phyloP scores from a whole-genome alignment of 2,797 vertebrate species.

The Gadopsis marmoratus region DNA sequence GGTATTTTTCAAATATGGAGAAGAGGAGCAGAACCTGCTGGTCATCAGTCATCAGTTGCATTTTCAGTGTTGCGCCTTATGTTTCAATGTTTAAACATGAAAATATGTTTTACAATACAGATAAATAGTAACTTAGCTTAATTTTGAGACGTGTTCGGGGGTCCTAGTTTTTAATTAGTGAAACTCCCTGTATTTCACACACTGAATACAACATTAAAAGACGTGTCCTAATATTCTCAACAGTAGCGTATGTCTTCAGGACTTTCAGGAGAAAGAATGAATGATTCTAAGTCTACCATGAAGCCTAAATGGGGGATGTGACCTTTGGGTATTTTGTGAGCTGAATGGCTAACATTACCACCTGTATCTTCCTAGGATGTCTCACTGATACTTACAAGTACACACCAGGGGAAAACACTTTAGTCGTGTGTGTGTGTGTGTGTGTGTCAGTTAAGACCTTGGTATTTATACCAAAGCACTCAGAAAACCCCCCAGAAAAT shows the following conservation, averaged over 20 bases:
- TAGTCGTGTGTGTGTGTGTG: neutral
- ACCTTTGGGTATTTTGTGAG: neutral
- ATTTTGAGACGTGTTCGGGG: too few relatives aligned
- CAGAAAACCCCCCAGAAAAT: slow-evolving; percentile 15
- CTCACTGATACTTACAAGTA: slow-evolving; percentile 15
- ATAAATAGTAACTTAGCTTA: too few relatives aligned
- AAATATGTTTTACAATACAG: too few relatives aligned
- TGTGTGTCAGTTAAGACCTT: slow-evolving; percentile 9
- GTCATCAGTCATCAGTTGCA: too few relatives aligned
- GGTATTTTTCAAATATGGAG: too few relatives aligned
- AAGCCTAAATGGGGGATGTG: neutral
- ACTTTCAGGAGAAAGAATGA: neutral
- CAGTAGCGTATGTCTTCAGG: neutral
- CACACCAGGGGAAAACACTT: neutral
- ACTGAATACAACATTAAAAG: neutral
- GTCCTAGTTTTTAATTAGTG: too few relatives aligned
- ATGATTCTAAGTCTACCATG: neutral
- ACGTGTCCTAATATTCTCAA: neutral
- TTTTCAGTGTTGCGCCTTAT: too few relatives aligned
- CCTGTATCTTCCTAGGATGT: slow-evolving; percentile 7
- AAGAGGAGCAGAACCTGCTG: too few relatives aligned
- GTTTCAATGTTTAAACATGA: too few relatives aligned
- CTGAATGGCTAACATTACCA: slow-evolving; percentile 4
- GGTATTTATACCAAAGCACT: slow-evolving; percentile 5
- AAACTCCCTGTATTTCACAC: neutral